Percentiles rank a stretch among this genome's conserved stretches.
Conservation (phyloP, 2,888 invertebrate genomes). For the Leucozona laternaria region DNA sequence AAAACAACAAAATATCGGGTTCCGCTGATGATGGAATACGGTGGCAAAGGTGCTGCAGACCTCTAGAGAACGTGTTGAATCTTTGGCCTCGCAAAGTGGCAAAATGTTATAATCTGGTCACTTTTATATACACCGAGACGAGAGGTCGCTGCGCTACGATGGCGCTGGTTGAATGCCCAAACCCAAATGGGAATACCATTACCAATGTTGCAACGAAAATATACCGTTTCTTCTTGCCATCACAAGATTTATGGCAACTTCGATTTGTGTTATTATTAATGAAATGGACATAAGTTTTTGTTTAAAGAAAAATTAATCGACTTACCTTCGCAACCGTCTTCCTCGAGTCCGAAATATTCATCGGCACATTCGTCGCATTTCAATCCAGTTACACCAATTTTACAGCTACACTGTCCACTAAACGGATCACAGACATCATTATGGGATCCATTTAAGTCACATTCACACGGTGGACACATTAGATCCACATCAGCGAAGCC, state of each 20-base stretch:
- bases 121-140: not conserved
- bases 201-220: conserved; percentile 18
- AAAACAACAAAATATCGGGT: conserved; percentile 49
- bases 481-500: conserved; percentile 90
- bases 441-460: conserved; percentile 89
- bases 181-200: conserved; percentile 25
- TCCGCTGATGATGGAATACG: conserved; percentile 40
- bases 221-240: conserved; percentile 14
- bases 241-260: conserved; percentile 11
- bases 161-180: conserved; percentile 38
- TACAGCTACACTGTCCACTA: conserved; percentile 92
- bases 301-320: conserved; percentile 46
- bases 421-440: conserved; percentile 88
- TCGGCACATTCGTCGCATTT: conserved; percentile 90
- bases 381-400: conserved; percentile 90
- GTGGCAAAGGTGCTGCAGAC: conserved; percentile 29
- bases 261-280: conserved; percentile 14
- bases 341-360: conserved; percentile 88
- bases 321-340: conserved; percentile 82
- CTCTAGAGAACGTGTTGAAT: conserved; percentile 16
- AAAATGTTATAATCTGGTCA: conserved; percentile 47
- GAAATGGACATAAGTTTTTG: conserved; percentile 8
- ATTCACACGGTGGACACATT: conserved; percentile 92
- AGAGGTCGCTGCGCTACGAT: no score
- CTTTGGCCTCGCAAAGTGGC: conserved; percentile 24